Percentiles rank a stretch among this genome's conserved stretches.
phyloP scores from a whole-genome alignment of 2,797 vertebrate species.

The Platalea minor region DNA sequence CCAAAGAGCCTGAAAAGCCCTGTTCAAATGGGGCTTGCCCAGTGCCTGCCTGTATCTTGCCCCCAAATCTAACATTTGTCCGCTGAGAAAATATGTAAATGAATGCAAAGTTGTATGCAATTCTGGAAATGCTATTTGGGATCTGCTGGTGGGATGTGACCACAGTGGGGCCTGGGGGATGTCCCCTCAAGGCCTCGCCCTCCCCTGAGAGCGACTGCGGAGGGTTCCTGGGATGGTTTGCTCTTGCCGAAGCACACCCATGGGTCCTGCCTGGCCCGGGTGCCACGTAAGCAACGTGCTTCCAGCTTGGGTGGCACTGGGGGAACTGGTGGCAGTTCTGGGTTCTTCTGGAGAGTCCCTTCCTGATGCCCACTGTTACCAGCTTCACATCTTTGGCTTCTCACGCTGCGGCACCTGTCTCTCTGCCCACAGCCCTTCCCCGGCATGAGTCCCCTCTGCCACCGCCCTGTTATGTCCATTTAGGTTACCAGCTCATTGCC shows the following conservation, averaged over 20 bases:
- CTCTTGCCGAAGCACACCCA: neutral
- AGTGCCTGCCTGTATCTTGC: neutral
- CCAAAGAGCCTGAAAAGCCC: neutral
- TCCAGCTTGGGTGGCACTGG: accelerated
- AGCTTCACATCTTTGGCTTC: neutral
- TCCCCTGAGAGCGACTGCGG: neutral
- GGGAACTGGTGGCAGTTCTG: neutral
- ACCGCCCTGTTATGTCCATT: neutral
- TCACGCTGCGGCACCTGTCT: accelerated
- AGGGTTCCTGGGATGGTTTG: neutral
- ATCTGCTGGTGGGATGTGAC: neutral
- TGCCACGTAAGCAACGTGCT: accelerated
- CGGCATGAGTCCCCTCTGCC: neutral
- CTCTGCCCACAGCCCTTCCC: neutral
- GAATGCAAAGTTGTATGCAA: neutral
- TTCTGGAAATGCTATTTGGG: neutral
- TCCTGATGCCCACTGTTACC: neutral
- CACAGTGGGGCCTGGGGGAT: neutral
- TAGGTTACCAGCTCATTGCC: neutral
- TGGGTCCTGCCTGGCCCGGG: neutral
- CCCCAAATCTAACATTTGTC: neutral
- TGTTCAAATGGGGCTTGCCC: neutral
- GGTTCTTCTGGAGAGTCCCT: neutral
- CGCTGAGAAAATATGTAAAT: neutral
- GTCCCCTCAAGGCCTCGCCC: neutral